These are phyloP conservation scores for Chymomyza amoena DNA, from an alignment of 2,888 invertebrate genomes.

Conservation along the genomic window DNA sequence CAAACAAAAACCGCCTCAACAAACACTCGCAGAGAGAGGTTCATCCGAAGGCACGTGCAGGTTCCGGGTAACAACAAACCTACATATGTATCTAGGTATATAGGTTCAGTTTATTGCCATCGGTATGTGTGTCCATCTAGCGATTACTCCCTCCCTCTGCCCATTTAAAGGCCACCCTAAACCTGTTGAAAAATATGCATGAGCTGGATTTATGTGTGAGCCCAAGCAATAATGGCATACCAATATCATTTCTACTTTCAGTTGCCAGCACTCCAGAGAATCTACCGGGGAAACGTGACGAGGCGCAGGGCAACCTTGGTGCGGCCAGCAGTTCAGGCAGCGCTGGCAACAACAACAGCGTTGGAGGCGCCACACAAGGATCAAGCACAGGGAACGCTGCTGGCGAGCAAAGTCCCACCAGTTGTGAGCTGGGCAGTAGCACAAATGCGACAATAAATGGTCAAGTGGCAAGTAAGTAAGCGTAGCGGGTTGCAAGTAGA, in stretches of 20 bases:
- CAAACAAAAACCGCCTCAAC: neutral
- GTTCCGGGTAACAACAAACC: neutral
- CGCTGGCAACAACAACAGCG: conserved; percentile 34
- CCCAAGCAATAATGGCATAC: neutral
- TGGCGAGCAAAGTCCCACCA: conserved; percentile 47
- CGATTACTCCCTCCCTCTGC: neutral
- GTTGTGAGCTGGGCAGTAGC: conserved; percentile 46
- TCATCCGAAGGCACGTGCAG: neutral
- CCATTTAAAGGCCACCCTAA: conserved; percentile 2
- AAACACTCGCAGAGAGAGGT: neutral
- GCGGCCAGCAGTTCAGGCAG: conserved; percentile 12
- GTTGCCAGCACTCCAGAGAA: conserved; percentile 91
- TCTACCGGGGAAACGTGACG: conserved; percentile 81
- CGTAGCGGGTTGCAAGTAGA: neutral
- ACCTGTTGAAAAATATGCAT: conserved; percentile 32
- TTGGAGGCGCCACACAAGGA: conserved; percentile 12
- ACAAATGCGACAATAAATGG: conserved; percentile 77
- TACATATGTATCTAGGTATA: neutral
- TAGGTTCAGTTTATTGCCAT: neutral
- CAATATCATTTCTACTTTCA: conserved; percentile 80
- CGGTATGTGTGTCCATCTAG: neutral
- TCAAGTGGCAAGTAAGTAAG: conserved; percentile 79
- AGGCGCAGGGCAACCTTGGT: conserved; percentile 72
- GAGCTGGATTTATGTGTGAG: conserved; percentile 1
- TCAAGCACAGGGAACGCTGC: conserved; percentile 18